A percentile compares a stretch with the other conserved stretches of the same genome.
These are phyloP conservation scores for Apotomis betuletana DNA, from an alignment of 2,888 invertebrate species.

Conservation along the genomic window DNA sequence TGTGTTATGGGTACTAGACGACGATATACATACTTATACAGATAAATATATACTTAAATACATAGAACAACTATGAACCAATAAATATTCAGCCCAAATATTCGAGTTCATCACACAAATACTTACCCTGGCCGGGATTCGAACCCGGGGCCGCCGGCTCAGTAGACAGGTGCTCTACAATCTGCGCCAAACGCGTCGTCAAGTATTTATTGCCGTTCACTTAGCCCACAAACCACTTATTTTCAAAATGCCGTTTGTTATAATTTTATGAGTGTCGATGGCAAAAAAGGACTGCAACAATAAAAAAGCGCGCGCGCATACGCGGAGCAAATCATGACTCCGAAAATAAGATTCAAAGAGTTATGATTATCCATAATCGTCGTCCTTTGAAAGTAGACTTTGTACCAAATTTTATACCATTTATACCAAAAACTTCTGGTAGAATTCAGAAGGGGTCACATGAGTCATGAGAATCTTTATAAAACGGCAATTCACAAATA, in stretches of 20 bases:
- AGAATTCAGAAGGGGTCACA: neutral
- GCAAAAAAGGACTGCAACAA: neutral
- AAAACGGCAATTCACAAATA: neutral
- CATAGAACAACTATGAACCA: too few relatives aligned
- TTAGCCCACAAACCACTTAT: neutral
- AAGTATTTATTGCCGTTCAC: neutral
- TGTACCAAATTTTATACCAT: too few relatives aligned
- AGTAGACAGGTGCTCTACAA: too few relatives aligned
- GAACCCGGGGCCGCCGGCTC: too few relatives aligned
- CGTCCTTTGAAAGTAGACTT: neutral
- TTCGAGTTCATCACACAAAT: too few relatives aligned
- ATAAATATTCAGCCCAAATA: too few relatives aligned
- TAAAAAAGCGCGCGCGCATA: neutral
- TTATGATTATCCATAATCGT: neutral
- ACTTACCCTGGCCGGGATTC: too few relatives aligned
- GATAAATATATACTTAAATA: too few relatives aligned
- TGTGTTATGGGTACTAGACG: too few relatives aligned
- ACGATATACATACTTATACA: too few relatives aligned
- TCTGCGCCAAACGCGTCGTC: too few relatives aligned
- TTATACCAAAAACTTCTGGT: neutral
- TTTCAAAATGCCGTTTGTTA: neutral
- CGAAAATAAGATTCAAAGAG: neutral
- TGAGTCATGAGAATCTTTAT: neutral
- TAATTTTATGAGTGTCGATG: neutral
- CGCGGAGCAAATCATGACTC: neutral